Percentiles rank a stretch among this genome's conserved stretches.
Conservation (phyloP, 2,113 vertebrate species). For the Phylloscopus trochilus region DNA sequence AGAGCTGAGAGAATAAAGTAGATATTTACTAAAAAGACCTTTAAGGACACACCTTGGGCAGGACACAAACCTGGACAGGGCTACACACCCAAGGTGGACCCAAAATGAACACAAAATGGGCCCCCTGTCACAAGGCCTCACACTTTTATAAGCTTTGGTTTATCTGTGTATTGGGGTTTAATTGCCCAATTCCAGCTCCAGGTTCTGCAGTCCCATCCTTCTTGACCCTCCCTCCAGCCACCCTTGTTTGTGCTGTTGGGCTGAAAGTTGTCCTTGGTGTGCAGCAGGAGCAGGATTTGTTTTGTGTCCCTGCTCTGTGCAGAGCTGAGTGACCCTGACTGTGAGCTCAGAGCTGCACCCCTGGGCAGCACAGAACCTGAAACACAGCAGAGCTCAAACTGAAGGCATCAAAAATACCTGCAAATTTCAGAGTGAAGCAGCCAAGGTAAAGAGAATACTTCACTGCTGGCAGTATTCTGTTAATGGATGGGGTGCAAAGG, state of each 20-base stretch:
- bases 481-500: background rate
- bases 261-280: background rate
- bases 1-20: background rate
- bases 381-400: background rate
- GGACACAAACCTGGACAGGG: background rate
- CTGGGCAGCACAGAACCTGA: background rate
- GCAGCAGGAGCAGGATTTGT: background rate
- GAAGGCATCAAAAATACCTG: background rate
- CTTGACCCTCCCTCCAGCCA: background rate
- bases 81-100: background rate
- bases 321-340: background rate
- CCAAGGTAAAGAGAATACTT: background rate
- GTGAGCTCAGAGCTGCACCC: background rate
- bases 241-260: background rate
- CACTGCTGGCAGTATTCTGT: background rate
- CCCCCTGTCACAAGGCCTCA: background rate
- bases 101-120: background rate
- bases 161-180: background rate
- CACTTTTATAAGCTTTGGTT: background rate
- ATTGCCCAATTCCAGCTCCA: background rate
- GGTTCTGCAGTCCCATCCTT: background rate
- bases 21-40: background rate
- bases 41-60: background rate
- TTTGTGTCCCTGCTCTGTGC: background rate
- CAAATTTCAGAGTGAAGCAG: background rate